phyloP scores from a whole-genome alignment of 2,113 vertebrate species.

The Tamias sibiricus region DNA sequence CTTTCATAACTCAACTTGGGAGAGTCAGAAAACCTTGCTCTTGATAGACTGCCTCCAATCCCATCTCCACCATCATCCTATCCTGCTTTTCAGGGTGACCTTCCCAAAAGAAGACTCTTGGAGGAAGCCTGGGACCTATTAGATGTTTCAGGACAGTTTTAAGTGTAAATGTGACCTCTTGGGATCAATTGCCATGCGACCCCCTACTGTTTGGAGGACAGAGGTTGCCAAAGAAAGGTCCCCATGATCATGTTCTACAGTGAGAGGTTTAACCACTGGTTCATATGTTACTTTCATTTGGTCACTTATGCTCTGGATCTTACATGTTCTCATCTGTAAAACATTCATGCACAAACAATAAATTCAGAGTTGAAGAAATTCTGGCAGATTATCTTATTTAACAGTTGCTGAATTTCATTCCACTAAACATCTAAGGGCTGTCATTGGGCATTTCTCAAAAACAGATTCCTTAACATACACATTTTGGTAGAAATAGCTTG shows the following conservation, averaged over 20 bases:
- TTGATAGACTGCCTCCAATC: fast-evolving
- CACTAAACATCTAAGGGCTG: background rate
- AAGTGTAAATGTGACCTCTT: background rate
- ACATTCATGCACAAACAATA: background rate
- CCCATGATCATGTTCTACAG: background rate
- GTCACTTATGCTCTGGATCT: background rate
- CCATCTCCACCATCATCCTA: background rate
- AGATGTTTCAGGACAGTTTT: background rate
- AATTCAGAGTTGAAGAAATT: background rate
- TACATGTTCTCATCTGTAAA: background rate
- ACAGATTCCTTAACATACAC: background rate
- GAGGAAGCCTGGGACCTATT: background rate
- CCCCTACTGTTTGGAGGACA: background rate
- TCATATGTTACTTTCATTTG: background rate
- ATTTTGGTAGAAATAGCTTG: background rate
- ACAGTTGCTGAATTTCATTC: background rate
- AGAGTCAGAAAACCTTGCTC: background rate
- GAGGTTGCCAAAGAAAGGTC: background rate
- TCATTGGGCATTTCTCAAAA: background rate
- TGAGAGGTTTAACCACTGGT: background rate
- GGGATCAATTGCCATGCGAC: background rate
- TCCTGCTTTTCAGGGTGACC: background rate
- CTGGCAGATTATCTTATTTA: background rate
- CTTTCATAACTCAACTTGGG: background rate
- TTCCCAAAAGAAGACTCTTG: background rate